A percentile compares a stretch with the other conserved stretches of the same genome.
Evolutionary conservation across 2,888 invertebrate genomes (phyloP).

Genomic region (Drosophila tanythrix): DNA sequence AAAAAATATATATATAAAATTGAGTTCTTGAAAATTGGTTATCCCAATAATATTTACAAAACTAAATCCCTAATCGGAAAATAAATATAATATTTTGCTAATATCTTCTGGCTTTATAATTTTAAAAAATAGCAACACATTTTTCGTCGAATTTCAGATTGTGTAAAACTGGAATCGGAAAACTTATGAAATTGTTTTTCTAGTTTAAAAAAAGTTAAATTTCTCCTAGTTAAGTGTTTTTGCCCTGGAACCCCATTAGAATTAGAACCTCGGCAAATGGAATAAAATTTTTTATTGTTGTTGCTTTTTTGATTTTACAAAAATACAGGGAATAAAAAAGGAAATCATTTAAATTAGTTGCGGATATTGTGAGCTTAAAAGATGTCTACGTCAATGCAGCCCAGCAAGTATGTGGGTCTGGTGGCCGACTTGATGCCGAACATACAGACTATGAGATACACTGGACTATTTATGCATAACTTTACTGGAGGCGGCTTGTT

Average conservation of each 20-base stretch:
- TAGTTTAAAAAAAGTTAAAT: background rate
- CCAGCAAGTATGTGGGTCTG: slow-evolving; percentile 87
- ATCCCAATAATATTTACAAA: background rate
- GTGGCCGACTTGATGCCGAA: slow-evolving; percentile 94
- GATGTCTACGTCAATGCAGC: slow-evolving; percentile 75
- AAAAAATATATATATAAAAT: too few relatives aligned
- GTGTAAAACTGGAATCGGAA: background rate
- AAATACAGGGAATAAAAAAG: background rate
- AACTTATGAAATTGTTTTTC: background rate
- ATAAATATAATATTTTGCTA: background rate
- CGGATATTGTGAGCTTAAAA: slow-evolving; percentile 2
- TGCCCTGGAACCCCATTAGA: background rate
- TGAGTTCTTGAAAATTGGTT: background rate
- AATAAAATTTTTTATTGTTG: background rate
- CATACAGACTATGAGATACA: slow-evolving; percentile 90
- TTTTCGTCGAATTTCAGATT: background rate
- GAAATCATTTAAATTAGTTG: slow-evolving; percentile 25
- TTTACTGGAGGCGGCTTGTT: slow-evolving; percentile 89
- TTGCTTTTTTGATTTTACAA: background rate
- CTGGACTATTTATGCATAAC: slow-evolving; percentile 92
- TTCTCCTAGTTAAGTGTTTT: background rate
- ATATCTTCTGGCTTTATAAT: background rate
- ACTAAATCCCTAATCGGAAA: too few relatives aligned
- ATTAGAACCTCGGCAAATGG: background rate
- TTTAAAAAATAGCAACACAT: background rate